phyloP scores from a whole-genome alignment of 2,113 vertebrate genomes.

The Neomonachus schauinslandi region DNA sequence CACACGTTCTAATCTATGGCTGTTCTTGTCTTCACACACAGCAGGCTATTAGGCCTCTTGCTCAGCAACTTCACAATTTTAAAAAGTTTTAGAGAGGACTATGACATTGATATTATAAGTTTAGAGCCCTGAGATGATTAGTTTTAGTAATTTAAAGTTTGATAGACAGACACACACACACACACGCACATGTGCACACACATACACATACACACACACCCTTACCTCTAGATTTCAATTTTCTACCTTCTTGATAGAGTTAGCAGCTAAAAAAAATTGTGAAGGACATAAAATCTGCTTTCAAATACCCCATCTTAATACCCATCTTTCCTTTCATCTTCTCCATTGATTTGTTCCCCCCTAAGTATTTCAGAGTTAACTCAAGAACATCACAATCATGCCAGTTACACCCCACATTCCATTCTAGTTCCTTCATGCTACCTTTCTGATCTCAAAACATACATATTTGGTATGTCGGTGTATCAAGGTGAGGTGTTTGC shows the following conservation, averaged over 20 bases:
- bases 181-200: background rate
- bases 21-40: background rate
- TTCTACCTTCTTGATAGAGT: background rate
- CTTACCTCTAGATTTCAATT: background rate
- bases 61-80: background rate
- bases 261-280: background rate
- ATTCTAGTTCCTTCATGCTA: background rate
- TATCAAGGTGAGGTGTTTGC: background rate
- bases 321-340: background rate
- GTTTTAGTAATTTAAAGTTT: background rate
- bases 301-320: background rate
- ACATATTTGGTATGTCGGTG: background rate
- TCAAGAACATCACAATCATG: background rate
- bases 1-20: constrained; percentile 2
- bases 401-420: background rate
- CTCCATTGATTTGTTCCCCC: background rate
- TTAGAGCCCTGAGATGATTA: background rate
- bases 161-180: background rate
- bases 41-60: background rate
- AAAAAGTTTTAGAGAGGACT: background rate
- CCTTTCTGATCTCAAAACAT: background rate
- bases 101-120: background rate
- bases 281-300: background rate
- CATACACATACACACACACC: background rate
- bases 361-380: background rate